Evolutionary conservation across 2,797 vertebrate species (phyloP).

Genomic region (Arrhamphus sclerolepis): DNA sequence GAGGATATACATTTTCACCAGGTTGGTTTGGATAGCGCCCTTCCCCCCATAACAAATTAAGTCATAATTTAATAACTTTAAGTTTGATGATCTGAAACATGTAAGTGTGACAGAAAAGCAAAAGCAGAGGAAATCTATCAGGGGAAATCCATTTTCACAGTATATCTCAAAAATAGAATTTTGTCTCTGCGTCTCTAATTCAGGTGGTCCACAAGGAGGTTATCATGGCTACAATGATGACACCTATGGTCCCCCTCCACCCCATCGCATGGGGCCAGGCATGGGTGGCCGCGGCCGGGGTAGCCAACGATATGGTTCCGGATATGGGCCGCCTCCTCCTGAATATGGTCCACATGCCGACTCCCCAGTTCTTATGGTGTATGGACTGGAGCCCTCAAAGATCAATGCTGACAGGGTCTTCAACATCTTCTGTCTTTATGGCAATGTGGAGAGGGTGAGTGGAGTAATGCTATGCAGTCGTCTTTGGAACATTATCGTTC

Average conservation of each 20-base stretch:
- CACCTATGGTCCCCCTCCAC: conserved; percentile 83
- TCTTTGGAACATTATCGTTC: no score
- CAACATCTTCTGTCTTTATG: conserved; percentile 94
- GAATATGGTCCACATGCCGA: conserved; percentile 91
- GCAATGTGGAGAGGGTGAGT: conserved; percentile 93
- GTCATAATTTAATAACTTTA: no score
- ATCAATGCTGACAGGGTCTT: conserved; percentile 94
- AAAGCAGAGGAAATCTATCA: no score
- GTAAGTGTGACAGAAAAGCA: no score
- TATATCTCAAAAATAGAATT: not conserved
- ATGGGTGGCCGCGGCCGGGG: conserved; percentile 87
- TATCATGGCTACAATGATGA: conserved; percentile 92
- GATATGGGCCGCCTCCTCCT: conserved; percentile 89
- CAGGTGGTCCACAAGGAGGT: conserved; percentile 89
- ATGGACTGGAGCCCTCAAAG: conserved; percentile 89
- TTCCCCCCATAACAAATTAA: no score
- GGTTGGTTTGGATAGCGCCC: no score
- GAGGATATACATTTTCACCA: no score
- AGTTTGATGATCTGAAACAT: no score
- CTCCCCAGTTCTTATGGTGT: conserved; percentile 93
- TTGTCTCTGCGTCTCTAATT: not conserved
- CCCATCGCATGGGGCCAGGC: conserved; percentile 90
- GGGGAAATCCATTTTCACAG: no score
- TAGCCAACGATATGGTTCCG: conserved; percentile 80
- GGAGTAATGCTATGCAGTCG: no score